These are phyloP conservation scores for Dendroctonus ponderosae DNA, from an alignment of 1,140 invertebrate genomes.

Conservation along the genomic window DNA sequence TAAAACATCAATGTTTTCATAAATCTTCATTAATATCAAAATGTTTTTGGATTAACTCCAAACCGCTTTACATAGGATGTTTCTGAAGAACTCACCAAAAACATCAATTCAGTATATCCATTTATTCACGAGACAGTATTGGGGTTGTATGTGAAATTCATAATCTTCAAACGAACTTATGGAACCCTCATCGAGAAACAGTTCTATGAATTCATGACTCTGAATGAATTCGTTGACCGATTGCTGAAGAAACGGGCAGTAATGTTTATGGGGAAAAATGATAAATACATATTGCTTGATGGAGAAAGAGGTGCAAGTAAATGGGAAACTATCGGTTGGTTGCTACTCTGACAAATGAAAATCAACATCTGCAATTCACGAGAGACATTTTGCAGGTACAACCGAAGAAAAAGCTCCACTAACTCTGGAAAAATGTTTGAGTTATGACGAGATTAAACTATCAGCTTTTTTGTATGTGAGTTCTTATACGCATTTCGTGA, in stretches of 20 bases:
- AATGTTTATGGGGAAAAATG: slow-evolving; percentile 54
- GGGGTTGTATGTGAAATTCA: slow-evolving; percentile 50
- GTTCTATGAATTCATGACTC: slow-evolving; percentile 57
- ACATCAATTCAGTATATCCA: slow-evolving; percentile 55
- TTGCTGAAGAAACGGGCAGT: slow-evolving; percentile 59
- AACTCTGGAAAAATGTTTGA: slow-evolving; percentile 37
- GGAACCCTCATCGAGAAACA: slow-evolving; percentile 56
- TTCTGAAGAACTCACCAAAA: slow-evolving; percentile 42
- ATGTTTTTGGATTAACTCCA: background rate
- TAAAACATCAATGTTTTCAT: no score
- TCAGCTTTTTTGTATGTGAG: slow-evolving; percentile 41
- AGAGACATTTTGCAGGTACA: slow-evolving; percentile 41
- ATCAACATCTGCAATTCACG: no score
- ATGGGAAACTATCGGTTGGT: slow-evolving; percentile 50
- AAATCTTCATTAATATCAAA: background rate
- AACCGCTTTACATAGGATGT: slow-evolving; percentile 41
- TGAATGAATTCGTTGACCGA: slow-evolving; percentile 58
- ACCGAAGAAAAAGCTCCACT: slow-evolving; percentile 51
- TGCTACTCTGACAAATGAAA: no score
- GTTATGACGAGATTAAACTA: slow-evolving; percentile 44
- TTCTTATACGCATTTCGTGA: slow-evolving; percentile 42
- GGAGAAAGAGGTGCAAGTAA: slow-evolving; percentile 51
- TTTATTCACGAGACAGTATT: slow-evolving; percentile 54
- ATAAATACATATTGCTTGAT: slow-evolving; percentile 56
- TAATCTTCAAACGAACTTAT: slow-evolving; percentile 53